These are phyloP conservation scores for Pangasius djambal DNA, from an alignment of 2,797 vertebrate genomes.

Conservation along the genomic window DNA sequence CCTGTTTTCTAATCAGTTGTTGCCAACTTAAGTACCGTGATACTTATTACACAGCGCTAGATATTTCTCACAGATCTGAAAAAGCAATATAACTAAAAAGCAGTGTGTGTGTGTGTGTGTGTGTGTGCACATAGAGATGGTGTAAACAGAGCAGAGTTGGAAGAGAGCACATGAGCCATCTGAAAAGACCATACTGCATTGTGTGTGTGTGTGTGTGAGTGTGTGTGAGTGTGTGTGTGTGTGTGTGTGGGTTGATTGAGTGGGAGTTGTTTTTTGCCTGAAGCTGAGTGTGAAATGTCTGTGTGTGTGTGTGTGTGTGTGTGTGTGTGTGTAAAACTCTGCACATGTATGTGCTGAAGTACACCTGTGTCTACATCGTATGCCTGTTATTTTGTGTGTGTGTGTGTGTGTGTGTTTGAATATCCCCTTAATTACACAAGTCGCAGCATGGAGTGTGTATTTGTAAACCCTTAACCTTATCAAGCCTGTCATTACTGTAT, in stretches of 20 bases:
- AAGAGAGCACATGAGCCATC: slow-evolving; percentile 8
- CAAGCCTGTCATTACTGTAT: slow-evolving; percentile 34
- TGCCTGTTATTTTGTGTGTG: background rate
- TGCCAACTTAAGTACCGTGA: background rate
- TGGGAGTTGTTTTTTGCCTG: slow-evolving; percentile 15
- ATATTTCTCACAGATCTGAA: background rate
- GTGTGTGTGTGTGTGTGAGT: background rate
- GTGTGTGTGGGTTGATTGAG: slow-evolving; percentile 1
- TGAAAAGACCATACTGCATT: slow-evolving; percentile 18
- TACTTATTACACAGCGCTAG: background rate
- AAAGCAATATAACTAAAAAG: background rate
- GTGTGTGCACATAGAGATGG: background rate
- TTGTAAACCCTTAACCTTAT: slow-evolving; percentile 27
- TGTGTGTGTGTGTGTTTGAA: slow-evolving; percentile 32
- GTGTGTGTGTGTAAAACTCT: background rate
- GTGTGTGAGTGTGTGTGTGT: slow-evolving; percentile 6
- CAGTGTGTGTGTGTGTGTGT: background rate
- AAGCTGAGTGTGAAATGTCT: slow-evolving; percentile 8
- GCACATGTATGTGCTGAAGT: slow-evolving; percentile 10
- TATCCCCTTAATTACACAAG: slow-evolving; percentile 26
- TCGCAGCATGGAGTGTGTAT: slow-evolving; percentile 26
- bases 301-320: background rate
- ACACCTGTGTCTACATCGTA: background rate
- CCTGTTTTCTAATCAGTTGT: background rate
- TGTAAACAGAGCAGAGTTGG: slow-evolving; percentile 15